Evolutionary conservation across 1,140 invertebrate species (phyloP).

Genomic region (Parasteatoda tepidariorum): DNA sequence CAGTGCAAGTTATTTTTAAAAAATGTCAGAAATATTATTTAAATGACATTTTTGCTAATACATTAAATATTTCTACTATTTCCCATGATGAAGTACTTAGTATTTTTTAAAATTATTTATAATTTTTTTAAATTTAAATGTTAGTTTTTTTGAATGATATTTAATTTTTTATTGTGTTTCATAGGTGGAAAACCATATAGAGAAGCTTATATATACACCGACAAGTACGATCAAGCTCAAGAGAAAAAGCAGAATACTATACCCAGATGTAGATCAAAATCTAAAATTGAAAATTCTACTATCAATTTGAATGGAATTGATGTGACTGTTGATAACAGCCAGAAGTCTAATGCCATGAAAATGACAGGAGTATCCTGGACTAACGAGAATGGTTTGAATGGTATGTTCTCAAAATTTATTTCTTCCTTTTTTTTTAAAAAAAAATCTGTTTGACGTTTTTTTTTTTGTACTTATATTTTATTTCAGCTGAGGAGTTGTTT

Average conservation of each 20-base stretch:
- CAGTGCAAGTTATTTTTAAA: no score
- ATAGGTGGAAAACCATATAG: conserved; percentile 65
- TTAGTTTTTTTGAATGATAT: neutral
- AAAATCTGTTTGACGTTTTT: no score
- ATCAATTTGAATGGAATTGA: conserved; percentile 35
- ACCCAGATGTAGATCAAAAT: conserved; percentile 23
- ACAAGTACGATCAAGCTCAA: conserved; percentile 62
- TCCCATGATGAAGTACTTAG: no score
- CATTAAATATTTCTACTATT: neutral
- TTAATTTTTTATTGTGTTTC: conserved; percentile 7
- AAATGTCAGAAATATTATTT: no score
- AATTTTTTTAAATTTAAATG: neutral
- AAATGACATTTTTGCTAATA: no score
- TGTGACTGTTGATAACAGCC: conserved; percentile 1
- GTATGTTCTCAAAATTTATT: neutral
- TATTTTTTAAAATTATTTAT: neutral
- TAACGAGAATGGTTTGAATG: conserved; percentile 6
- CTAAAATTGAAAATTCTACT: conserved; percentile 15
- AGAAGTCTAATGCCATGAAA: conserved; percentile 22
- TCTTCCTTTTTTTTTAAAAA: no score
- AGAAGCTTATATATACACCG: conserved; percentile 70
- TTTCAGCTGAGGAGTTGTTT: no score
- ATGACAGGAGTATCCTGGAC: conserved; percentile 38
- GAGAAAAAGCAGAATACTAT: conserved; percentile 56
- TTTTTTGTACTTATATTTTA: no score